Conservation (phyloP, 2,797 vertebrate genomes). For the Cynopterus sphinx region DNA sequence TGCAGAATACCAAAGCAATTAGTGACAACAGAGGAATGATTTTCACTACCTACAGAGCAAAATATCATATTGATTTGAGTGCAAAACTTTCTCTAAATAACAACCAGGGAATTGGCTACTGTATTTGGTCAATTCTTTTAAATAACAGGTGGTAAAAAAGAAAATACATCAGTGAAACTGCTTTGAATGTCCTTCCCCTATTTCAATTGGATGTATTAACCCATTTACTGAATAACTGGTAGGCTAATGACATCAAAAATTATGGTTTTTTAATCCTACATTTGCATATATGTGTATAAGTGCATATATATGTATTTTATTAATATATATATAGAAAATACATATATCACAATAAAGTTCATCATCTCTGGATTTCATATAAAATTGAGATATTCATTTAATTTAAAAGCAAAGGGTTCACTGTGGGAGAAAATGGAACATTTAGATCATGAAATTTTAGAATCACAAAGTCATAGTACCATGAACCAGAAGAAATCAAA, state of each 20-base stretch:
- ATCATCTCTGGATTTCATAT: neutral
- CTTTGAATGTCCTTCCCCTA: neutral
- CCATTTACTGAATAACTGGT: neutral
- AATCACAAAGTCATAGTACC: neutral
- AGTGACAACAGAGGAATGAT: constrained; percentile 72
- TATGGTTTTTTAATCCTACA: neutral
- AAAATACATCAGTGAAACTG: constrained; percentile 10
- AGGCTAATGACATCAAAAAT: neutral
- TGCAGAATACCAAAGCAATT: constrained; percentile 76
- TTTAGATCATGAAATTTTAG: constrained; percentile 58
- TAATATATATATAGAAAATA: neutral
- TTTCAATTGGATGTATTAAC: neutral
- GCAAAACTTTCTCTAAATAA: constrained; percentile 69
- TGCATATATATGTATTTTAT: neutral
- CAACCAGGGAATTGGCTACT: constrained; percentile 48
- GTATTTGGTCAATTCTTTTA: constrained; percentile 57
- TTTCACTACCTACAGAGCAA: constrained; percentile 68
- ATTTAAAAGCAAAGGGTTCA: constrained; percentile 13
- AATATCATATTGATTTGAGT: constrained; percentile 74
- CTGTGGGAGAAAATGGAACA: constrained; percentile 16
- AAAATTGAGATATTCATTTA: constrained; percentile 46
- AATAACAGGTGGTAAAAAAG: constrained; percentile 42
- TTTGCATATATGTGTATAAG: neutral
- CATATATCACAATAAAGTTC: neutral
- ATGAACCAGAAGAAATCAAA: constrained; percentile 49